A percentile compares a stretch with the other conserved stretches of the same genome.
Evolutionary conservation across 2,113 vertebrate genomes (phyloP).

Genomic region (Orycteropus afer): DNA sequence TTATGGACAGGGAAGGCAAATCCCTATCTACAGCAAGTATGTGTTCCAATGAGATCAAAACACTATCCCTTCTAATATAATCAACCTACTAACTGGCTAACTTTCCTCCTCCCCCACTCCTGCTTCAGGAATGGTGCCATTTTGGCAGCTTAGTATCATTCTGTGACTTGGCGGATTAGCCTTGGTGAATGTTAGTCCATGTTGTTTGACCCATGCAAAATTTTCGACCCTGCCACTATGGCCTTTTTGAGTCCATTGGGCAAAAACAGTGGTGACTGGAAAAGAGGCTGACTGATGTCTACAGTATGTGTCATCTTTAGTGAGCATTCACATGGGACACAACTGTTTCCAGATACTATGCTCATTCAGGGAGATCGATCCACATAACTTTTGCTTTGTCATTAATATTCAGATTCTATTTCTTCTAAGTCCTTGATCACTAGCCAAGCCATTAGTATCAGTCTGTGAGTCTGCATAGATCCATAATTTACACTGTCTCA

Average conservation of each 20-base stretch:
- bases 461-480: background rate
- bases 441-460: background rate
- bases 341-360: background rate
- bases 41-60: background rate
- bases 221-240: background rate
- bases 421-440: background rate
- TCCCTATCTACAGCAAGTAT: background rate
- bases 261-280: background rate
- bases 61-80: background rate
- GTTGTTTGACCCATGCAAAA: background rate
- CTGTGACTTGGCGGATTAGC: background rate
- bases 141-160: background rate
- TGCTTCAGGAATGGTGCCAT: background rate
- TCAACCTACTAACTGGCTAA: background rate
- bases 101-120: background rate
- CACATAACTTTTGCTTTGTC: background rate
- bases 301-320: background rate
- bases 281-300: background rate
- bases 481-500: background rate
- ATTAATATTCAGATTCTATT: background rate
- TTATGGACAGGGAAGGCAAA: background rate
- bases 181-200: background rate
- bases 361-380: background rate
- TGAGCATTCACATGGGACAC: background rate
- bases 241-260: background rate